phyloP scores from a whole-genome alignment of 2,888 invertebrate species.

The Polyommatus icarus region DNA sequence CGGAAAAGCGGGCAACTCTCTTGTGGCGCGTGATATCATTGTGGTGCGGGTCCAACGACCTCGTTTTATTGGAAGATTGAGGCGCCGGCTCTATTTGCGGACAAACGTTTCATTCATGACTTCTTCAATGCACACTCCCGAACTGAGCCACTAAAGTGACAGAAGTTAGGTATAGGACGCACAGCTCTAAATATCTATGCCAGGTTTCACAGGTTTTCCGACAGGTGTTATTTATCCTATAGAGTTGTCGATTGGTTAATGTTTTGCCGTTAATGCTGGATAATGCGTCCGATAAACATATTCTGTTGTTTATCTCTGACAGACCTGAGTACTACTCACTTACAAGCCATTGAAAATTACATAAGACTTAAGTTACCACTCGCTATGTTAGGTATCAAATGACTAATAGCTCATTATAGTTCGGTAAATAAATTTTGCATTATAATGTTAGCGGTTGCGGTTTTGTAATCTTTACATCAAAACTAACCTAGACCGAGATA shows the following conservation, averaged over 20 bases:
- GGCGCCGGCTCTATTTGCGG: slow-evolving; percentile 34
- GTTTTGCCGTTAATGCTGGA: too few species aligned
- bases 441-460: slow-evolving; percentile 5
- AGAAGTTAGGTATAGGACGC: background rate
- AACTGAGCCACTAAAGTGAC: background rate
- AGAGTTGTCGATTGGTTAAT: too few species aligned
- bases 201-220: background rate
- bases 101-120: slow-evolving; percentile 27
- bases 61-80: slow-evolving; percentile 47
- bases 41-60: slow-evolving; percentile 43
- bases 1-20: slow-evolving; percentile 10
- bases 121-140: slow-evolving; percentile 34
- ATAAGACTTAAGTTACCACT: background rate
- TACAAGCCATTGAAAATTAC: too few species aligned
- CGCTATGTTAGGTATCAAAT: background rate
- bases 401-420: background rate
- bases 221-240: background rate
- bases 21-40: slow-evolving; percentile 20
- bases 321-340: too few species aligned
- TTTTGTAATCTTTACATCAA: slow-evolving; percentile 19
- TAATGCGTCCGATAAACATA: too few species aligned
- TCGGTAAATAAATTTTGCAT: slow-evolving; percentile 10
- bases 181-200: background rate
- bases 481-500: slow-evolving; percentile 19
- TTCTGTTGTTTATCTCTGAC: too few species aligned